Percentiles rank a stretch among this genome's conserved stretches.
phyloP scores from a whole-genome alignment of 2,113 vertebrate genomes.

The Sceloporus tristichus region DNA sequence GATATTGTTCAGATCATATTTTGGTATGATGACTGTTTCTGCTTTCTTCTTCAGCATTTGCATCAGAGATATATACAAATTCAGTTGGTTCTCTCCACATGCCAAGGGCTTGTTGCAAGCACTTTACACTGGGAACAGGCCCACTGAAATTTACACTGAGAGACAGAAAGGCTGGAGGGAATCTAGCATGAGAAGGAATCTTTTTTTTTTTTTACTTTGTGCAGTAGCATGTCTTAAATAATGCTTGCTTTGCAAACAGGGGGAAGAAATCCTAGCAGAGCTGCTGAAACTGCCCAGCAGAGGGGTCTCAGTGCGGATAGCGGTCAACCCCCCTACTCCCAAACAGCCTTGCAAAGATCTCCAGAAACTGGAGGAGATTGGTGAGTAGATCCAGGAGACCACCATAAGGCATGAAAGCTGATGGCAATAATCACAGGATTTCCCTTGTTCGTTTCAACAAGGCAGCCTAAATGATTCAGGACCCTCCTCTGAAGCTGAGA shows the following conservation, averaged over 20 bases:
- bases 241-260: conserved; percentile 70
- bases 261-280: conserved; percentile 81
- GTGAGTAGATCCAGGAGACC: conserved; percentile 66
- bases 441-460: no score
- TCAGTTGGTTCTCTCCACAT: background rate
- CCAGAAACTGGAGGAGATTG: conserved; percentile 77
- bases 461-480: background rate
- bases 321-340: conserved; percentile 78
- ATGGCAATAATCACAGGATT: background rate
- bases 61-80: no score
- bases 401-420: background rate
- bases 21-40: no score
- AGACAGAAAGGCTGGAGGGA: background rate
- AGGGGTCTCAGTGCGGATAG: conserved; percentile 80
- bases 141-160: no score
- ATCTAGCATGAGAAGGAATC: background rate
- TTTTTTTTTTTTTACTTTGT: conserved; percentile 72
- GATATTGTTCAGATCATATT: no score
- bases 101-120: background rate
- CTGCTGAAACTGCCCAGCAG: conserved; percentile 76
- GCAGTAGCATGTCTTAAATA: background rate
- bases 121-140: background rate
- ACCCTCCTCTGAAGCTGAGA: no score
- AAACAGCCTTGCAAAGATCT: conserved; percentile 74
- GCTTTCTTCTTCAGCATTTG: no score